Conservation (phyloP, 1,140 invertebrate genomes). For the Procambarus virginalis region DNA sequence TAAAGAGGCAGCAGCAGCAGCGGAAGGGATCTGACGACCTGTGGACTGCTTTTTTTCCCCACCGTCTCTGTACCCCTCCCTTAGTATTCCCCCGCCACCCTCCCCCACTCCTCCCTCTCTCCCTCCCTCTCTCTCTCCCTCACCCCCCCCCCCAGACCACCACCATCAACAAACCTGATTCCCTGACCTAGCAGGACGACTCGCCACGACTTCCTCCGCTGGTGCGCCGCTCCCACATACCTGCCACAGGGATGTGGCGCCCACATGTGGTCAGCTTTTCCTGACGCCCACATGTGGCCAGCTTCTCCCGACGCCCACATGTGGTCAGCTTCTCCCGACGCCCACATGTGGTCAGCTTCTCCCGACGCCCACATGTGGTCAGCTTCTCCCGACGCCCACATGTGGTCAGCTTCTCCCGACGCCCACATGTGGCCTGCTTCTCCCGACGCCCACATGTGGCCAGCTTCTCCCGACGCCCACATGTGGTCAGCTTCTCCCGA, state of each 20-base stretch:
- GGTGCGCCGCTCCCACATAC: not conserved
- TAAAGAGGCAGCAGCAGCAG: not conserved
- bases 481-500: too few species aligned
- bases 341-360: not conserved
- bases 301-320: not conserved
- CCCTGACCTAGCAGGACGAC: constrained; percentile 1
- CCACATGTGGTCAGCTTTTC: not conserved
- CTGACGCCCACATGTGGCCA: not conserved
- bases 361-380: too few species aligned
- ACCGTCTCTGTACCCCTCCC: not conserved
- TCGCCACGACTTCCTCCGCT: not conserved
- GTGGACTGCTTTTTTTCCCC: not conserved
- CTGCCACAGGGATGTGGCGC: not conserved
- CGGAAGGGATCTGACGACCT: not conserved
- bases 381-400: too few species aligned
- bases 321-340: not conserved
- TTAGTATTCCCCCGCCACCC: not conserved
- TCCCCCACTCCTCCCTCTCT: not conserved
- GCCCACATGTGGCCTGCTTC: too few species aligned
- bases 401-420: too few species aligned
- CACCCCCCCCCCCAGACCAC: not conserved
- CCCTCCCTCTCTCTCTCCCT: too few species aligned
- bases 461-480: too few species aligned
- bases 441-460: too few species aligned
- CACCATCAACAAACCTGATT: constrained; percentile 17